Base-by-base conservation (phyloP, 2,797 vertebrate species). In the Phrynocephalus guinanensis region DNA sequence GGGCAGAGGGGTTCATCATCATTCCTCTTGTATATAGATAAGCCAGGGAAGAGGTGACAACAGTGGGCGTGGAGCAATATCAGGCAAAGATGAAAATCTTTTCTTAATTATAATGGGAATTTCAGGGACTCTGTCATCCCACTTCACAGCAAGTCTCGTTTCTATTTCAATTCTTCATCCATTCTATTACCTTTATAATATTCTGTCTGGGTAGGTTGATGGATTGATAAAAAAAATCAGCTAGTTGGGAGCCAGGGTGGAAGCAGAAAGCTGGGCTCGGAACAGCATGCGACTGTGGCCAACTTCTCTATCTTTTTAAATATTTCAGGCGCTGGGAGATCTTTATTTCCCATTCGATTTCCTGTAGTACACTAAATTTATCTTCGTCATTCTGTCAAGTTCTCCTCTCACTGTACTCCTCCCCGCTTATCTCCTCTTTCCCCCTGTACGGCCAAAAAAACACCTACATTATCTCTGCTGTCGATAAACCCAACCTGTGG, bases 291-390 rank as follows among this genome's bases (percentile, higher is more conserved):
- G 10, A 60, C 38, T 20, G 0, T 48, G 0, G 92, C 88, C 85
- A 91, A 86, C 93, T 93, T 84, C 93, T 94, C 90, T 87, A 91
- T 93, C 96, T 96, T 93, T 92, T 95, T 95, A 95, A 97, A 97
- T 97, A 97, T 97, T 97, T 97, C 95, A 96, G 89, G 82, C 88
- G 90, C 90, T 95, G 94, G 72, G 90, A 94, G 82, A 95, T 96
- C 92, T 96, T 94, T 94, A 96, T 95, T 97, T 96, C 96, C 91
- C 95, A 96, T 96, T 97, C 94, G 91, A 96, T 97, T 97, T 97
- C 95, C 96, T 96, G 95, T 86, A 90, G 92, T 93, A 92, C 91
- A 90, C 91, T 93, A 92, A 92, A 96, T 97, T 97, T 96, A 96
- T 97, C 95, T 97, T 91, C 89, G 95, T 95, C 96, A 90, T 89